Base-by-base conservation (phyloP, 2,888 invertebrate genomes). In the Spodoptera littoralis region DNA sequence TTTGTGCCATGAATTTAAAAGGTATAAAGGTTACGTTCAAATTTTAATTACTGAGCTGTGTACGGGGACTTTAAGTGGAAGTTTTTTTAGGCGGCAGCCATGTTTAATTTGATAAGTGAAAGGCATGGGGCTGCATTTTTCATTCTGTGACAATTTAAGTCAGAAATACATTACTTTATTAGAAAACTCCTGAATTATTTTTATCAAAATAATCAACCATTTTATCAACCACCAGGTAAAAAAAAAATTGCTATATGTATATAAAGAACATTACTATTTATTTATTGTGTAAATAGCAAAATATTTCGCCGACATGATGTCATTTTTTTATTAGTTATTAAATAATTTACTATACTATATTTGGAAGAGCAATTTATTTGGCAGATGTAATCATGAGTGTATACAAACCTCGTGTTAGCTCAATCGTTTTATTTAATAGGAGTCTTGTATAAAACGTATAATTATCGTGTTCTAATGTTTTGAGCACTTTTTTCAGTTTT, bases 341-440 rank as follows among this genome's bases (percentile, higher is more conserved):
- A 36, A 49, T 54, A 71, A 53, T n/a, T 46, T 30, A 60, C 41
- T 42, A 56, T 46, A 18, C 18, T 18, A 72, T 30, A 60, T 57
- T 27, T 46, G 41, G 52, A 43, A 36, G 18, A 43, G 45, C 45
- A 52, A 56, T 59, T 49, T 18, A 62, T 62, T 71, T 59, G 41
- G 13, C n/a, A 6, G n/a, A 24, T 13, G 56, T 48, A 55, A 63
- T 69, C 64, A 63, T 50, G 57, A 69, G 57, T 45, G 12, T 22
- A n/a, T 62, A 65, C 46, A 44, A 68, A 60, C 65, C 60, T 55
- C 13, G 52, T 62, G 53, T 76, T 43, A 42, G 47, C 47, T 61
- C 60, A 76, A 59, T 68, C 68, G 60, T 61, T 48, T 42, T 59
- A 76, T 76, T 71, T 67, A 76, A 73, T 73, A 59, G 58, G 62